phyloP scores from a whole-genome alignment of 2,797 vertebrate genomes.

The Spheniscus humboldti region DNA sequence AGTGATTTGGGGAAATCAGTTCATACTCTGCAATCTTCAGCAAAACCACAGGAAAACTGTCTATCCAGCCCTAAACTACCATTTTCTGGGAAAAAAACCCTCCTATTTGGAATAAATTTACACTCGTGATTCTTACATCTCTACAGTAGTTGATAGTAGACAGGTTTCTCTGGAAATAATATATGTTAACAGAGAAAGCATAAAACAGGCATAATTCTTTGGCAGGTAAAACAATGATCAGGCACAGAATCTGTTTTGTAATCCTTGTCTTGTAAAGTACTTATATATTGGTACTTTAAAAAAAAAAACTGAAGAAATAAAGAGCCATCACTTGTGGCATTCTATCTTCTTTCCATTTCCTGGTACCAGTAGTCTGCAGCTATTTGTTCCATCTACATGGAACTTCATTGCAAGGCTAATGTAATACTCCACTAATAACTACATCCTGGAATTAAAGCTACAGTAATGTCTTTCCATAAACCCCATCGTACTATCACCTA shows the following conservation, averaged over 20 bases:
- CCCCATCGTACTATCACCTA: background rate
- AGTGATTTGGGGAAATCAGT: background rate
- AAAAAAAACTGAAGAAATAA: background rate
- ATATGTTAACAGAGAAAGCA: background rate
- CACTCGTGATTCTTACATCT: background rate
- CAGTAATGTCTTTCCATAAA: background rate
- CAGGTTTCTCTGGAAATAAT: background rate
- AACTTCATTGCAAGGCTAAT: background rate
- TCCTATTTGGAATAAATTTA: background rate
- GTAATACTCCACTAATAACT: background rate
- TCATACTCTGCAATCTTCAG: background rate
- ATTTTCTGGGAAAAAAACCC: background rate
- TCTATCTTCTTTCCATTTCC: slow-evolving; percentile 25
- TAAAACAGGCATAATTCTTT: background rate
- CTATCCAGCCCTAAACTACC: background rate
- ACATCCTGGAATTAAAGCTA: background rate
- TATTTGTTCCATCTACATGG: background rate
- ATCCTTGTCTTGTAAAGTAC: background rate
- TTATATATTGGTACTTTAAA: background rate
- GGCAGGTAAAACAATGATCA: background rate
- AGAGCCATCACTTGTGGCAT: background rate
- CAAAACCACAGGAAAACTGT: background rate
- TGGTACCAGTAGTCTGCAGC: background rate
- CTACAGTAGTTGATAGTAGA: background rate
- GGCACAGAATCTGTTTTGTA: background rate